Evolutionary conservation across 1,140 invertebrate species (phyloP).

Genomic region (Cotesia vestalis): DNA sequence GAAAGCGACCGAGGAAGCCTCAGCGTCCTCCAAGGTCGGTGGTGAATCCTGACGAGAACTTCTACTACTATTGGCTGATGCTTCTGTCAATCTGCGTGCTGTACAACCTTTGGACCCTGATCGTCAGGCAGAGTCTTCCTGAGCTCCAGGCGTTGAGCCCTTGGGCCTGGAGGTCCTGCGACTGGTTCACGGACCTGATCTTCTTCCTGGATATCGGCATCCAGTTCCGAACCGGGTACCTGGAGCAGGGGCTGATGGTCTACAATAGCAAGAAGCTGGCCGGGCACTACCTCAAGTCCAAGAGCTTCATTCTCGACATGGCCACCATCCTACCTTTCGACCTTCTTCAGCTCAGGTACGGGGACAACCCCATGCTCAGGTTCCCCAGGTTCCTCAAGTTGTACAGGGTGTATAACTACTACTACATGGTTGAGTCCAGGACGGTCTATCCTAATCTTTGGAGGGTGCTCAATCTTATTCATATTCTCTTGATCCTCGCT

Average conservation of each 20-base stretch:
- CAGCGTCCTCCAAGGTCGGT: constrained; percentile 80
- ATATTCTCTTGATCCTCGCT: constrained; percentile 91
- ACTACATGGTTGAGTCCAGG: constrained; percentile 94
- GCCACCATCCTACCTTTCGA: constrained; percentile 86
- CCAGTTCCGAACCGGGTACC: constrained; percentile 93
- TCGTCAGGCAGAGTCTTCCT: constrained; percentile 92
- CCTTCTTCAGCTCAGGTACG: constrained; percentile 82
- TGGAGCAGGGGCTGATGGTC: constrained; percentile 93
- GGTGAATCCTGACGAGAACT: constrained; percentile 93
- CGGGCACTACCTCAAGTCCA: constrained; percentile 86
- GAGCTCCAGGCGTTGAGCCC: constrained; percentile 79
- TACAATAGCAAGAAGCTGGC: constrained; percentile 91
- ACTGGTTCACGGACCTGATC: constrained; percentile 85
- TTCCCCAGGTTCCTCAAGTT: constrained; percentile 87
- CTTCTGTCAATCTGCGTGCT: constrained; percentile 87
- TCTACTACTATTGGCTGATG: constrained; percentile 95
- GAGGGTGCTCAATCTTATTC: constrained; percentile 94
- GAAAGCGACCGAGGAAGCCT: constrained; percentile 71
- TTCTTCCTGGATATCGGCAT: constrained; percentile 89
- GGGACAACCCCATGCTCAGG: constrained; percentile 81
- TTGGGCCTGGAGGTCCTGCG: constrained; percentile 81
- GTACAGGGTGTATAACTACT: constrained; percentile 90
- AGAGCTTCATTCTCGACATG: constrained; percentile 87
- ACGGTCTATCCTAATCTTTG: constrained; percentile 96
- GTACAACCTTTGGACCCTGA: constrained; percentile 95